phyloP scores from a whole-genome alignment of 2,888 invertebrate species.

The Coleophora deauratella region DNA sequence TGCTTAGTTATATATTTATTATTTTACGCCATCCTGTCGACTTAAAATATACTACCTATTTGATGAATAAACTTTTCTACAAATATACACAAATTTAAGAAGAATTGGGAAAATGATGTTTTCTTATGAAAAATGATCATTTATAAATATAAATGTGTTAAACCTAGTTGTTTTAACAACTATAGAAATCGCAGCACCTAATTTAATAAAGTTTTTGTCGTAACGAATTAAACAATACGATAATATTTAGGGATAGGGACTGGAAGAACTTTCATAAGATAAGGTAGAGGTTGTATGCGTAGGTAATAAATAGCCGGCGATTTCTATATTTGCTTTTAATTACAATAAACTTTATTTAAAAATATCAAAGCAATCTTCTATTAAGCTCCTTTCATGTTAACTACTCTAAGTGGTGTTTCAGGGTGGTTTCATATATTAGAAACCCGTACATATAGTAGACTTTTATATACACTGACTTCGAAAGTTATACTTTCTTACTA shows the following conservation, averaged over 20 bases:
- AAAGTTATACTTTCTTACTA: not conserved
- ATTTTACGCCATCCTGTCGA: too few relatives aligned
- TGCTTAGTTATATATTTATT: too few relatives aligned
- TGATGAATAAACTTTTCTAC: not conserved
- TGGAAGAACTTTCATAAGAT: not conserved
- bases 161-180: slow-evolving; percentile 8
- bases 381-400: slow-evolving; percentile 40
- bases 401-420: slow-evolving; percentile 30
- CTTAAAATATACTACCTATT: too few relatives aligned
- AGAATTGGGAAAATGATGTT: too few relatives aligned
- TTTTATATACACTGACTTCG: not conserved
- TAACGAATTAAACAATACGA: too few relatives aligned
- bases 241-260: too few relatives aligned
- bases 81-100: not conserved
- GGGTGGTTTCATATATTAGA: slow-evolving; percentile 13
- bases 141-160: too few relatives aligned
- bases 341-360: slow-evolving; percentile 4
- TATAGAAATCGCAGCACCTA: slow-evolving; percentile 12
- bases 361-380: slow-evolving; percentile 28
- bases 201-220: too few relatives aligned
- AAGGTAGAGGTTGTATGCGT: too few relatives aligned
- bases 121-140: not conserved
- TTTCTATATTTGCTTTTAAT: slow-evolving; percentile 3
- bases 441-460: not conserved
- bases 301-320: not conserved